These are phyloP conservation scores for Exocentrus adspersus DNA, from an alignment of 2,888 invertebrate species.

Conservation along the genomic window DNA sequence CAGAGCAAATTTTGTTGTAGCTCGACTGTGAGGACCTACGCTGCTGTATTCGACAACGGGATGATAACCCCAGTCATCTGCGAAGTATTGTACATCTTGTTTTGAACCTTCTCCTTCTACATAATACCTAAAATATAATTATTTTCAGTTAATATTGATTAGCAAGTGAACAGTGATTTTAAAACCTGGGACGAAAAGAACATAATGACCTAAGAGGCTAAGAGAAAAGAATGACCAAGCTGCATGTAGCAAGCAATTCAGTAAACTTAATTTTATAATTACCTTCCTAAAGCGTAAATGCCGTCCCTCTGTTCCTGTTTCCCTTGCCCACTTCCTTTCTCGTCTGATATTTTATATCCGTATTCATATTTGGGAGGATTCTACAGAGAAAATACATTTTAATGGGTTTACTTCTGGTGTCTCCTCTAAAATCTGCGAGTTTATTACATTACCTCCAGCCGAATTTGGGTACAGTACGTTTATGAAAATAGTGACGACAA, in stretches of 20 bases:
- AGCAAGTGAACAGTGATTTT: too few relatives aligned
- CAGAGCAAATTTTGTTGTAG: slow-evolving; percentile 67
- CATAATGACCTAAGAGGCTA: too few relatives aligned
- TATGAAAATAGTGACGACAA: too few relatives aligned
- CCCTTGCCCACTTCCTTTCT: slow-evolving; percentile 62
- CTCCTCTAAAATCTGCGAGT: too few relatives aligned
- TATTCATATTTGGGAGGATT: slow-evolving; percentile 67
- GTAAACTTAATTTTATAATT: slow-evolving; percentile 33
- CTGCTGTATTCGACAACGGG: slow-evolving; percentile 70
- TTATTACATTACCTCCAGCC: too few relatives aligned
- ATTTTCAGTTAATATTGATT: too few relatives aligned
- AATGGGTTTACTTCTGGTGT: too few relatives aligned
- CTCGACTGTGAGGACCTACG: slow-evolving; percentile 64
- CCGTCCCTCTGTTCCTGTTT: slow-evolving; percentile 64
- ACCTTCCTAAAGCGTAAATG: slow-evolving; percentile 63
- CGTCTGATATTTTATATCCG: slow-evolving; percentile 62
- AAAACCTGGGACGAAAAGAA: too few relatives aligned
- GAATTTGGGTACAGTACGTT: too few relatives aligned
- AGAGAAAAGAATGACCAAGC: too few relatives aligned
- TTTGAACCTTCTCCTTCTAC: slow-evolving; percentile 58
- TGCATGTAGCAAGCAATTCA: neutral
- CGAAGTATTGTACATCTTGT: slow-evolving; percentile 70
- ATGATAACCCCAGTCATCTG: slow-evolving; percentile 74
- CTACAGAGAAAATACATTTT: slow-evolving; percentile 49
- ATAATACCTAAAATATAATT: slow-evolving; percentile 58